Evolutionary conservation across 2,113 vertebrate genomes (phyloP), one percentile per base, ranked within the genome.

Genomic region (Actinemys pallida): DNA sequence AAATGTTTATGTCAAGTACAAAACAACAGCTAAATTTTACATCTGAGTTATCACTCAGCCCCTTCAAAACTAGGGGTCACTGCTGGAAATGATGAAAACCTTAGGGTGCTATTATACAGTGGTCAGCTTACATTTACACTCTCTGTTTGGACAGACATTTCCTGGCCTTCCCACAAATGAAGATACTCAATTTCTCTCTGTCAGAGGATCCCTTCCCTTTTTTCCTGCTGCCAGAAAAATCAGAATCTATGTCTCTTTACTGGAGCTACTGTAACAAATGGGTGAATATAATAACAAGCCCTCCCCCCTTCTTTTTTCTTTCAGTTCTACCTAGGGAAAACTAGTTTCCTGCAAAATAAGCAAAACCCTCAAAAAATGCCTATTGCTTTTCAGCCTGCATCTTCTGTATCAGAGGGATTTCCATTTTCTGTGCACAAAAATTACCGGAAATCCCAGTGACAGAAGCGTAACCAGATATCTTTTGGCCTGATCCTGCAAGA

Each of bases 131-230:
- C 17, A 3, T 47, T 91, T 90, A 69, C 31, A 62, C 20, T 45
- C 80, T 54, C 80, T 54, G n/a, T 52, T 93, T 84, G 57, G 35
- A 45, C 65, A 91, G 92, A 69, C 75, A 81, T 84, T 87, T 92
- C 35, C 88, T 92, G 94, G 89, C 83, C 92, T 86, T 93, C 59
- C 87, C 80, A 86, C 83, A 93, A 93, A 93, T 19, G 9, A 92
- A 81, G 35, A 47, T 31, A 11, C 9, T 81, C 85, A 72, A 59
- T 39, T 79, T 4, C 53, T 29, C 16, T 50, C 50, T 39, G 24
- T 81, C 85, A 85, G 47, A 85, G 25, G 75, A 62, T 6, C 82
- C 79, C 62, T 75, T 4, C 10, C 54, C 65, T 93, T 91, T 86
- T 80, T 52, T 90, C 69, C 62, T 31, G 19, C 45, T 69, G 29